Evolutionary conservation across 2,888 invertebrate species (phyloP).

Genomic region (Phortica magna): DNA sequence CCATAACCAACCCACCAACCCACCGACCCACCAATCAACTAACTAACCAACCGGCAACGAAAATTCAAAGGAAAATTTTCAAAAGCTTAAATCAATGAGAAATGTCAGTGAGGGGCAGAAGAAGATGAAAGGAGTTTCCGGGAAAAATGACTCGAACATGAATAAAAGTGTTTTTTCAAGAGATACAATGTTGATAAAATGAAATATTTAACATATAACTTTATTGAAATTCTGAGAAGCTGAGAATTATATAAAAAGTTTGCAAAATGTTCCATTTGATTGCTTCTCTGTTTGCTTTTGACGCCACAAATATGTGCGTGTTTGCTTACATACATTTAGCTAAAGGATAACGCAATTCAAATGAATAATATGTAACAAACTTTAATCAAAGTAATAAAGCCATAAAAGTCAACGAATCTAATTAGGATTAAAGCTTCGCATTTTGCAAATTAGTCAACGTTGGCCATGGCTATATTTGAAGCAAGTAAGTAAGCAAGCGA

Average conservation of each 20-base stretch:
- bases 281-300: too few species aligned
- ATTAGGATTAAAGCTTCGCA: neutral
- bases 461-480: too few species aligned
- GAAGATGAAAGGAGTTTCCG: neutral
- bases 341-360: too few species aligned
- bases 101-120: neutral
- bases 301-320: too few species aligned
- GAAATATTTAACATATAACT: too few species aligned
- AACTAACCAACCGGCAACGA: neutral
- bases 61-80: neutral
- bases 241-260: too few species aligned
- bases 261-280: too few species aligned
- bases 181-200: neutral
- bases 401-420: neutral
- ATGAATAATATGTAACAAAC: too few species aligned
- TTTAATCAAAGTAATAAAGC: too few species aligned
- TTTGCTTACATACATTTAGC: too few species aligned
- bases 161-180: conserved; percentile 4
- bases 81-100: neutral
- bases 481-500: too few species aligned
- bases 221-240: too few species aligned
- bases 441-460: neutral
- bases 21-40: neutral
- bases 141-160: neutral
- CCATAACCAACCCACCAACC: neutral